phyloP scores from a whole-genome alignment of 2,113 vertebrate species.

The Oriolus oriolus region DNA sequence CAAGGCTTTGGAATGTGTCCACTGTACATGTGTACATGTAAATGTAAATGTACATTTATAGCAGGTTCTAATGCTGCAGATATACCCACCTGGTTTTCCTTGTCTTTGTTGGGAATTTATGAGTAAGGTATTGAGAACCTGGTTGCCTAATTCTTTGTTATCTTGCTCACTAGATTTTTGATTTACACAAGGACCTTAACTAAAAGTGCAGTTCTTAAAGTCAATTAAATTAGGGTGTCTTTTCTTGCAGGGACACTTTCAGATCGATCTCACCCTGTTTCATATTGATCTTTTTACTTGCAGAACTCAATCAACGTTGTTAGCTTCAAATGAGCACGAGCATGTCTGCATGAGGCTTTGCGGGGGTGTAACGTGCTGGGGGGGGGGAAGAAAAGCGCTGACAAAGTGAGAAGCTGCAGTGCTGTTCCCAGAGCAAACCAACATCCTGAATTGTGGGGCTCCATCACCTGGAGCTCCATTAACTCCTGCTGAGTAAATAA shows the following conservation, averaged over 20 bases:
- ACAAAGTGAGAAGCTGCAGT: background rate
- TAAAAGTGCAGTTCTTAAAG: background rate
- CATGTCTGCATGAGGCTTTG: background rate
- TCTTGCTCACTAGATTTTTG: background rate
- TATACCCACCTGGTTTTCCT: background rate
- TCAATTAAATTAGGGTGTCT: background rate
- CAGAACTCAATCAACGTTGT: background rate
- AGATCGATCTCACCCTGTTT: background rate
- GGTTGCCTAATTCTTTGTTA: background rate
- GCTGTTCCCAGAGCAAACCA: background rate
- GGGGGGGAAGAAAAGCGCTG: background rate
- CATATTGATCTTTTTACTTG: background rate
- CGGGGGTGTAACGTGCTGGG: rapidly evolving
- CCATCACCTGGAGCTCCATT: background rate
- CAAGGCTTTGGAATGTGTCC: background rate
- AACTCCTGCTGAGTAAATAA: slow-evolving; percentile 17
- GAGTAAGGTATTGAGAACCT: background rate
- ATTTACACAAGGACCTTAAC: background rate
- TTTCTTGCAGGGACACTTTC: background rate
- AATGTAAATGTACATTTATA: background rate
- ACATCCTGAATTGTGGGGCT: background rate
- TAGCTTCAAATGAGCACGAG: background rate
- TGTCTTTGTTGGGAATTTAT: background rate
- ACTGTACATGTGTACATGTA: no score
- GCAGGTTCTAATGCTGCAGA: background rate